A percentile compares a stretch with the other conserved stretches of the same genome.
These are phyloP conservation scores for Eristalis intricaria DNA, from an alignment of 2,888 invertebrate species.

Conservation along the genomic window DNA sequence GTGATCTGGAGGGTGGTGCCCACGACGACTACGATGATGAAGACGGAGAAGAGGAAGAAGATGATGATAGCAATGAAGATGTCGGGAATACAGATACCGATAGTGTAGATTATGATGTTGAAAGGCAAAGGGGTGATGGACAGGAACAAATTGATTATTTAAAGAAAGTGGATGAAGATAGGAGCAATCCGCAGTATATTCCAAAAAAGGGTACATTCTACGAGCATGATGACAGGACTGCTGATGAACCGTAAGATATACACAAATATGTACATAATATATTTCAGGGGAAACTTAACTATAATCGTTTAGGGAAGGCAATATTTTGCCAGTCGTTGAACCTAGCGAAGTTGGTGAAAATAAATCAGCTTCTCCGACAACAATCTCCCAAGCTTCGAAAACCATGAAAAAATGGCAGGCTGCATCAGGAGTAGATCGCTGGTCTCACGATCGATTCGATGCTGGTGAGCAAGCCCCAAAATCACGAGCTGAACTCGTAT, in stretches of 20 bases:
- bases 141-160: conserved; percentile 84
- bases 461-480: conserved; percentile 89
- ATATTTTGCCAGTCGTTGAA: conserved; percentile 73
- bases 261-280: background rate
- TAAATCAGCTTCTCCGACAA: conserved; percentile 75
- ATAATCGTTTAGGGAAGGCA: conserved; percentile 30
- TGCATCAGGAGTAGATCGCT: conserved; percentile 84
- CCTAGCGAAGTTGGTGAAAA: conserved; percentile 78
- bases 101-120: conserved; percentile 75
- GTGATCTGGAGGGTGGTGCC: conserved; percentile 80
- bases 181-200: conserved; percentile 98
- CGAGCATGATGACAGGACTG: conserved; percentile 96
- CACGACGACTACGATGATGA: conserved; percentile 78
- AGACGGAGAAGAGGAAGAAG: conserved; percentile 75
- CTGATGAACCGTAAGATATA: conserved; percentile 84
- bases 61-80: conserved; percentile 76
- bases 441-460: conserved; percentile 90
- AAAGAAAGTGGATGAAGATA: conserved; percentile 94
- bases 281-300: background rate
- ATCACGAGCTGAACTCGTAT: conserved; percentile 90
- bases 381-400: conserved; percentile 79
- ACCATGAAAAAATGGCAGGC: conserved; percentile 81
- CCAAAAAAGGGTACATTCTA: conserved; percentile 98
- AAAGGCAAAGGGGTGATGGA: conserved; percentile 88
- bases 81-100: conserved; percentile 75